These are phyloP conservation scores for Odontothrips loti DNA, from an alignment of 2,888 invertebrate species.

Conservation along the genomic window DNA sequence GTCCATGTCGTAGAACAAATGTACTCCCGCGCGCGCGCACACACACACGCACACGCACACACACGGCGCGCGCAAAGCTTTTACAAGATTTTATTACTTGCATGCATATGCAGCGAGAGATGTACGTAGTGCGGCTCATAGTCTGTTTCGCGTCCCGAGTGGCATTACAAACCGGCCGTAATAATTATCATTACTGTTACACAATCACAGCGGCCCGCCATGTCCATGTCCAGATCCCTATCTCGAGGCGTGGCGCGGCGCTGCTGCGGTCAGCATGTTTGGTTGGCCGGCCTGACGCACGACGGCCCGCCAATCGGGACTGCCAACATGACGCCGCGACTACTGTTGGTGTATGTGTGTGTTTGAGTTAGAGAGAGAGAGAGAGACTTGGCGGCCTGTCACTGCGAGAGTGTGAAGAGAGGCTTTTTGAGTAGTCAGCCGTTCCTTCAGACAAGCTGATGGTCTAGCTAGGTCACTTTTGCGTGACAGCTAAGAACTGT, in stretches of 20 bases:
- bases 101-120: not conserved
- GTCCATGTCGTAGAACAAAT: not conserved
- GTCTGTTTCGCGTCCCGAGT: not conserved
- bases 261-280: not conserved
- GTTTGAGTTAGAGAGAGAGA: too few species aligned
- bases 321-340: not conserved
- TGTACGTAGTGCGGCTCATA: not conserved
- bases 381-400: too few species aligned
- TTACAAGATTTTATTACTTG: not conserved
- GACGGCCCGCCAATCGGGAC: not conserved
- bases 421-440: too few species aligned
- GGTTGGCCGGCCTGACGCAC: not conserved
- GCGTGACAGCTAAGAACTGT: too few species aligned
- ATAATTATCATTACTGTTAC: conserved; percentile 21
- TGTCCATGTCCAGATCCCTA: not conserved
- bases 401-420: too few species aligned
- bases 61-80: not conserved
- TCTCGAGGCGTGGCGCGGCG: not conserved
- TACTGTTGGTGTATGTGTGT: not conserved
- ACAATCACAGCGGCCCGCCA: not conserved
- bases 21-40: not conserved
- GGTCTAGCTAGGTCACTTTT: too few species aligned
- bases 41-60: not conserved
- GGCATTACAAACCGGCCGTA: not conserved
- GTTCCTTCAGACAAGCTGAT: too few species aligned